Evolutionary conservation across 2,888 invertebrate genomes (phyloP).

Genomic region (Synanthedon andrenaeformis): DNA sequence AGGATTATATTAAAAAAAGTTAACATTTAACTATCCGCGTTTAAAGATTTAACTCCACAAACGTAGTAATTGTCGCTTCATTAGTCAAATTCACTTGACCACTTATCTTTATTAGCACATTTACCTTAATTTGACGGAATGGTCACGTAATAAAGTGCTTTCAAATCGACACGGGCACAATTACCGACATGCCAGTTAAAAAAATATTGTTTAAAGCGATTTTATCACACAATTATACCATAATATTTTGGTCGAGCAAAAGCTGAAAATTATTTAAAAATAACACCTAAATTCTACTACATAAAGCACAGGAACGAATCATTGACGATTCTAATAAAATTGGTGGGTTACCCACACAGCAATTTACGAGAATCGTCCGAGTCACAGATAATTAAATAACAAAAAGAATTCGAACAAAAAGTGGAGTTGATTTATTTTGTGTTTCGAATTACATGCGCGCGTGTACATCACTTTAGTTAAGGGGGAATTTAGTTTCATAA

Average conservation of each 20-base stretch:
- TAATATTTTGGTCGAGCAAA: neutral
- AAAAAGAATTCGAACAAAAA: conserved; percentile 37
- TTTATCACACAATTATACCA: conserved; percentile 18
- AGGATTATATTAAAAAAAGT: no score
- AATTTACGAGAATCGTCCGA: conserved; percentile 40
- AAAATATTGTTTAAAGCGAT: conserved; percentile 25
- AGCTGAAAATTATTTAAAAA: neutral
- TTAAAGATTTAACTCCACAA: no score
- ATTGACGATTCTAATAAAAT: neutral
- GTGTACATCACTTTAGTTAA: conserved; percentile 13
- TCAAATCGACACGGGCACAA: conserved; percentile 23
- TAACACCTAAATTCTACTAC: conserved; percentile 1
- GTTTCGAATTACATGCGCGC: conserved; percentile 13
- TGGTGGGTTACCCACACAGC: conserved; percentile 22
- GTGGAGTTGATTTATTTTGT: conserved; percentile 33
- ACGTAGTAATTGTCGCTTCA: neutral
- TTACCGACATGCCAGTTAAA: conserved; percentile 19
- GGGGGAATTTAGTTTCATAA: conserved; percentile 12
- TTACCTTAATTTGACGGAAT: conserved; percentile 28
- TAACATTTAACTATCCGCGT: no score
- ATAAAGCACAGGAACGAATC: neutral
- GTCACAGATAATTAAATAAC: conserved; percentile 59
- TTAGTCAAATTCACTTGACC: neutral
- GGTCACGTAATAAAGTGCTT: conserved; percentile 21
- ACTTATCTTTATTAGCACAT: conserved; percentile 9